A percentile compares a stretch with the other conserved stretches of the same genome.
Conservation (phyloP, 2,797 vertebrate genomes). For the Enteromius afrohamiltoni region DNA sequence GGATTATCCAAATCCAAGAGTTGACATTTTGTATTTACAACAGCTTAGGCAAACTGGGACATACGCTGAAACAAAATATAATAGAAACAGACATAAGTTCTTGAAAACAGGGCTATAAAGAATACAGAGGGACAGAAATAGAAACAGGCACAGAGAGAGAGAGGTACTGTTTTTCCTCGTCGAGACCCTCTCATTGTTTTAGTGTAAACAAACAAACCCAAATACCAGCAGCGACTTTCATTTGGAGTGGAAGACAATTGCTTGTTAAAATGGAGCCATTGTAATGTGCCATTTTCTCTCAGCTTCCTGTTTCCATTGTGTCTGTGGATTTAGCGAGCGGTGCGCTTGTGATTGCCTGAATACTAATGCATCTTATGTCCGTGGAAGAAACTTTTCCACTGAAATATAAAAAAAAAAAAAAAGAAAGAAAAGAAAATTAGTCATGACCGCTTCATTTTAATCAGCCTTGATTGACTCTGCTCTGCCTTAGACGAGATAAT, state of each 20-base stretch:
- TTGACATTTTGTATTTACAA: slow-evolving; percentile 52
- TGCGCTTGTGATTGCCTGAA: slow-evolving; percentile 48
- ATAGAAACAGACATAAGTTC: slow-evolving; percentile 16
- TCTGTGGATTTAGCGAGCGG: slow-evolving; percentile 39
- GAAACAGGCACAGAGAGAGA: slow-evolving; percentile 14
- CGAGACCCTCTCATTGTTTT: slow-evolving; percentile 28
- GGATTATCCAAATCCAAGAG: slow-evolving; percentile 51
- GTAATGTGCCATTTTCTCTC: slow-evolving; percentile 30
- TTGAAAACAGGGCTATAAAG: slow-evolving; percentile 4
- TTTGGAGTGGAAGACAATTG: slow-evolving; percentile 32
- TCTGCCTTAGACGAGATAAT: slow-evolving; percentile 52
- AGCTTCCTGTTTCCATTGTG: slow-evolving; percentile 41
- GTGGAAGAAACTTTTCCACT: slow-evolving; percentile 51
- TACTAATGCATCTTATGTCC: slow-evolving; percentile 57
- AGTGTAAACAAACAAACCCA: slow-evolving; percentile 38
- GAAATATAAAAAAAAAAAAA: slow-evolving; percentile 43
- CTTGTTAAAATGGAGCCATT: slow-evolving; percentile 43
- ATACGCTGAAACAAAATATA: slow-evolving; percentile 1
- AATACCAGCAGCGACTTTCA: slow-evolving; percentile 32
- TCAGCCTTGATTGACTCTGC: slow-evolving; percentile 61
- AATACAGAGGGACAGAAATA: slow-evolving; percentile 13
- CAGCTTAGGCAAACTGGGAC: slow-evolving; percentile 21
- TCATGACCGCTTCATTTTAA: slow-evolving; percentile 57
- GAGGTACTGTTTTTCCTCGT: slow-evolving; percentile 10
- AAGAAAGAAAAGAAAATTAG: slow-evolving; percentile 48